Base-by-base conservation (phyloP, 2,888 invertebrate genomes). In the Lepetodrilus schrolli region DNA sequence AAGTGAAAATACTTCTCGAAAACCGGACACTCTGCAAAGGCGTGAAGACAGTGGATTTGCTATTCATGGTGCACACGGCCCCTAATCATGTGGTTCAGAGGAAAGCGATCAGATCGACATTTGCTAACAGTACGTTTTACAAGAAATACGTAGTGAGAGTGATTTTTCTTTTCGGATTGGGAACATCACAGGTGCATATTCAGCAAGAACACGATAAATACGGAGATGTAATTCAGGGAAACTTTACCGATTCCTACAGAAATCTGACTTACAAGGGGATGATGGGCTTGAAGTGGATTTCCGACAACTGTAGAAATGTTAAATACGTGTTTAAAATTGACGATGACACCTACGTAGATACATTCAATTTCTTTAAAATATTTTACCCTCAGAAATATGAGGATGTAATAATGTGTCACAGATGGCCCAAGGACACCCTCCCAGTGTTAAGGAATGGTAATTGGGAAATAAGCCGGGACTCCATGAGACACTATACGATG, bases 271-370 rank as follows among this genome's bases (percentile, higher is more conserved):
- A 66, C 66, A 66, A 66, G 37, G 38, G 36, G 1, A 17, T 66
- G 7, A 66, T 66, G 66, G 66, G 66, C 2, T 66, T 66, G 7
- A 36, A 38, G 13, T 66, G 66, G 66, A 38, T 66, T 38, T 17
- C 38, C 26, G 2, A 20, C 0, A 8, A 66, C 10, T 66, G 66
- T 17, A 36, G 17, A 10, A 38, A 38, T 66, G 66, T 66, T 17
- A 10, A 37, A 8, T 66, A 37, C 38, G 38, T 66, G 20, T 17
- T 66, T 30, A 66, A 66, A 37, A 17, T 21, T 37, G 66, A 66
- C 21, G 66, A 66, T 66, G 66, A 66, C 66, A 38, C 20, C 17
- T 37, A 30, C 8, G 36, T 66, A 30, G 58, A 58, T 58, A 58
- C 34, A 13, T 58, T 26, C 30, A 58, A 34, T 3, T 30, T 58